Evolutionary conservation across 2,113 vertebrate species (phyloP).

Genomic region (Pontoporia blainvillei): DNA sequence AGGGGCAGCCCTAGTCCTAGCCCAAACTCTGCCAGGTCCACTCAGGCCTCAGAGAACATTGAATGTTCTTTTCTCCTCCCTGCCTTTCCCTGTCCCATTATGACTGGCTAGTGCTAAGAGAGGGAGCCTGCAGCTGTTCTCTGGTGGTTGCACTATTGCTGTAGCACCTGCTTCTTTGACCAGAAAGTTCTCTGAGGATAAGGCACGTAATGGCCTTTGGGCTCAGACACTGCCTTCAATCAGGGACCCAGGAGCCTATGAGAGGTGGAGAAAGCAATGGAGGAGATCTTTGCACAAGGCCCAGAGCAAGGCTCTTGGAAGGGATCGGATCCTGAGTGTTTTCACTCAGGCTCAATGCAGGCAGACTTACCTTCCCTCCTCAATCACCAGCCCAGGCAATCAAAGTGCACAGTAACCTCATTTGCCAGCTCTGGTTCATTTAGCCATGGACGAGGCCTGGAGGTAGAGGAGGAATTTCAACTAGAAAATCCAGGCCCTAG

Average conservation of each 20-base stretch:
- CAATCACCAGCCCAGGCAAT: background rate
- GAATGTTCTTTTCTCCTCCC: background rate
- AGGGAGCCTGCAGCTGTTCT: background rate
- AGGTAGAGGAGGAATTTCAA: background rate
- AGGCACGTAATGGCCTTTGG: background rate
- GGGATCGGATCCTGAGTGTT: background rate
- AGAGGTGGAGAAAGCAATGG: conserved; percentile 7
- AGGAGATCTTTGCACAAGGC: background rate
- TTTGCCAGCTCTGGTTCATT: background rate
- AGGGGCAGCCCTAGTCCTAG: background rate
- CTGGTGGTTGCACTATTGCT: background rate
- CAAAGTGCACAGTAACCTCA: background rate
- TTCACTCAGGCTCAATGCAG: background rate
- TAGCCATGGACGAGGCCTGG: background rate
- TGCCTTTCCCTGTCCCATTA: background rate
- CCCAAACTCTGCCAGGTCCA: background rate
- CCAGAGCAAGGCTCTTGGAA: background rate
- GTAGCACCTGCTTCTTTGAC: background rate
- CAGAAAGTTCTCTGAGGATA: background rate
- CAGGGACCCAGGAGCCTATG: background rate
- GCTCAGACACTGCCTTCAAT: background rate
- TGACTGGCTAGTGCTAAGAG: background rate
- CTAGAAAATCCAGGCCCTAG: conserved; percentile 13
- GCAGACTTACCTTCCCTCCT: background rate
- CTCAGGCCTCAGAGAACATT: background rate